A percentile compares a stretch with the other conserved stretches of the same genome.
These are phyloP conservation scores for Hypselothyrea guttata DNA, from an alignment of 2,888 invertebrate species.

Conservation along the genomic window DNA sequence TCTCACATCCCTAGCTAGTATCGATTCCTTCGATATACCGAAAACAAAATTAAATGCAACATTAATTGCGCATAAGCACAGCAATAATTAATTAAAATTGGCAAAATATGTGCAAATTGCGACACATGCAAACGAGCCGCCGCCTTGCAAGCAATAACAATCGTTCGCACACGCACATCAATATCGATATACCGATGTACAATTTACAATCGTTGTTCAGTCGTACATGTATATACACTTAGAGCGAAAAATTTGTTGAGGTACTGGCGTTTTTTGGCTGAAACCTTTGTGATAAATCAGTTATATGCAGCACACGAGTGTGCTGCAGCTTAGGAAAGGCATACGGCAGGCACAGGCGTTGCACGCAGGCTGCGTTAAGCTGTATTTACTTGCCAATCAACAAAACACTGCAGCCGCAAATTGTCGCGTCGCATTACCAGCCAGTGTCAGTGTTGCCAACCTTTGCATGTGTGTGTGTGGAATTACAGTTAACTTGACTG, in stretches of 20 bases:
- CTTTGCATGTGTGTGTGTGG: conserved; percentile 32
- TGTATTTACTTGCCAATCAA: conserved; percentile 25
- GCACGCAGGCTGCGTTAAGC: conserved; percentile 22
- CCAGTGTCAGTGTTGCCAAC: conserved; percentile 63
- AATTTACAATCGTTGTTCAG: conserved; percentile 5
- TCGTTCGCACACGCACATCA: too few relatives aligned
- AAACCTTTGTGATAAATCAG: conserved; percentile 1
- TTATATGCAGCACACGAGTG: not conserved
- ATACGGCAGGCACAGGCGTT: not conserved
- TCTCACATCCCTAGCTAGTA: too few relatives aligned
- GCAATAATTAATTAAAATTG: too few relatives aligned
- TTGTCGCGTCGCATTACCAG: conserved; percentile 67
- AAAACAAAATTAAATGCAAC: too few relatives aligned
- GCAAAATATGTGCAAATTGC: too few relatives aligned
- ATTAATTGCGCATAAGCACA: too few relatives aligned
- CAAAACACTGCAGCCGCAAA: conserved; percentile 46
- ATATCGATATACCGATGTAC: too few relatives aligned
- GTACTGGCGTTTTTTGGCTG: conserved; percentile 54
- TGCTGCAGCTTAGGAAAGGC: not conserved
- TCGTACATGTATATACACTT: conserved; percentile 59
- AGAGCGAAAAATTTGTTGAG: conserved; percentile 64
- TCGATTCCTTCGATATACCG: too few relatives aligned
- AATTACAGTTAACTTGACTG: too few relatives aligned
- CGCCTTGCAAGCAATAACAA: too few relatives aligned
- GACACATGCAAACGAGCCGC: too few relatives aligned